Evolutionary conservation across 2,113 vertebrate genomes (phyloP).

Genomic region (Amblyornis subalaris): DNA sequence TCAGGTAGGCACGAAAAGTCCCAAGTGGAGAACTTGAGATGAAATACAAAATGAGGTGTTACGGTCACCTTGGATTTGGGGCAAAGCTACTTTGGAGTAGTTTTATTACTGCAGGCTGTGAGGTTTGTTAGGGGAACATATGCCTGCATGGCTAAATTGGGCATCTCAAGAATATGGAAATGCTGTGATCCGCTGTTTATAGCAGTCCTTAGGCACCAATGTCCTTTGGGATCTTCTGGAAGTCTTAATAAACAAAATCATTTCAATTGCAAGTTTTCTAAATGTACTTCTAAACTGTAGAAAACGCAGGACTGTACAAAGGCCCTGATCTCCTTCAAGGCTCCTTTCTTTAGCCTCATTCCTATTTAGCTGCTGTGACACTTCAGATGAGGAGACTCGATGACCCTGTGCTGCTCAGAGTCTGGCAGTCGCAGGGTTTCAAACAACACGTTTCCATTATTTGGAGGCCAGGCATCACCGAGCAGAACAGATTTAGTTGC

Average conservation of each 20-base stretch:
- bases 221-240: not conserved
- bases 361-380: not conserved
- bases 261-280: not conserved
- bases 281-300: not conserved
- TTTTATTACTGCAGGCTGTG: not conserved
- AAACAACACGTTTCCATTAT: not conserved
- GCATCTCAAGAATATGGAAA: not conserved
- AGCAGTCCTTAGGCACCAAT: not conserved
- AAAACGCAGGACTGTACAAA: not conserved
- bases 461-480: not conserved
- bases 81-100: rapidly evolving
- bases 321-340: not conserved
- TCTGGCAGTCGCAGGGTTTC: not conserved
- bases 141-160: rapidly evolving
- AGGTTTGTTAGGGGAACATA: not conserved
- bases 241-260: not conserved
- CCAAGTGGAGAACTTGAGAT: not conserved
- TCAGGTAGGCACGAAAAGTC: not conserved
- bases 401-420: not conserved
- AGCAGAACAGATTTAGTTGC: not conserved
- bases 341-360: not conserved
- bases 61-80: not conserved
- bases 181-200: not conserved
- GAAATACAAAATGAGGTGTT: not conserved
- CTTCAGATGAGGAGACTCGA: not conserved